Conservation (phyloP, 1,140 invertebrate genomes). For the Drosophila subpulchrella region DNA sequence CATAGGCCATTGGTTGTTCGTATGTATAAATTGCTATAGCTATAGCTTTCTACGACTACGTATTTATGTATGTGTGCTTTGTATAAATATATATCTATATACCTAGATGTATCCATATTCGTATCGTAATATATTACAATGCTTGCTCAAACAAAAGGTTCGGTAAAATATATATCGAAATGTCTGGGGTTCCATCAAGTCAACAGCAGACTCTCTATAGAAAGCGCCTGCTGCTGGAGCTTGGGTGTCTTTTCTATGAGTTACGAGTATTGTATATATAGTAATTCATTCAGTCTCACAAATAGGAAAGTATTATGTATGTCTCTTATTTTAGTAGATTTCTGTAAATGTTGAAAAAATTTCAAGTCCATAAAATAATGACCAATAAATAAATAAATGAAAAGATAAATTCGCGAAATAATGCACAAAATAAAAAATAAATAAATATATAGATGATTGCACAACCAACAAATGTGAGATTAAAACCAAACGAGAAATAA, state of each 20-base stretch:
- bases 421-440: slow-evolving; percentile 34
- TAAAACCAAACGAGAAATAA: slow-evolving; percentile 56
- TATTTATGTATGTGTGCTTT: slow-evolving; percentile 39
- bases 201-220: neutral
- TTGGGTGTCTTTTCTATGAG: slow-evolving; percentile 29
- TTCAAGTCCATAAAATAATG: slow-evolving; percentile 9
- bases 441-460: slow-evolving; percentile 28
- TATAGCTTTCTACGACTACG: slow-evolving; percentile 52
- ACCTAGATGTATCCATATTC: slow-evolving; percentile 18
- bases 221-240: neutral
- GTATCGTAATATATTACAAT: slow-evolving; percentile 45
- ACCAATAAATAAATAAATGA: neutral
- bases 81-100: slow-evolving; percentile 52
- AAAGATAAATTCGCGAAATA: slow-evolving; percentile 11
- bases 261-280: slow-evolving; percentile 75
- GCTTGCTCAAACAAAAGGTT: slow-evolving; percentile 46
- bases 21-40: slow-evolving; percentile 44
- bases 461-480: slow-evolving; percentile 53
- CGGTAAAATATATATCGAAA: slow-evolving; percentile 50
- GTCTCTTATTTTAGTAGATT: slow-evolving; percentile 33
- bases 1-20: slow-evolving; percentile 43
- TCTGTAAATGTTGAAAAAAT: slow-evolving; percentile 15
- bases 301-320: slow-evolving; percentile 79
- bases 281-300: slow-evolving; percentile 80
- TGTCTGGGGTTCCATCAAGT: slow-evolving; percentile 22